Evolutionary conservation across 2,888 invertebrate genomes (phyloP).

Genomic region (Dolomedes plantarius): DNA sequence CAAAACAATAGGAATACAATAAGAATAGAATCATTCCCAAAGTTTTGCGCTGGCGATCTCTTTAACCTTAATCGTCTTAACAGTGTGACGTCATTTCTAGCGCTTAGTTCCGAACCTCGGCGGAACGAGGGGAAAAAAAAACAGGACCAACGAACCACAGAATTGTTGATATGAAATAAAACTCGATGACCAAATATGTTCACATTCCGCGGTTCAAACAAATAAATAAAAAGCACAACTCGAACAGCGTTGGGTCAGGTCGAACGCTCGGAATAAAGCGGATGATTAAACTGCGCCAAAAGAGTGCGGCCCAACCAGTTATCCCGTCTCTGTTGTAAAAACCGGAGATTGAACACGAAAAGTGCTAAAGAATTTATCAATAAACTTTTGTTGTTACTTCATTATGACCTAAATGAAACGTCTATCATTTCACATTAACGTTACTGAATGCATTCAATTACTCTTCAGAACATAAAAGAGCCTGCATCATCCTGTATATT

Average conservation of each 20-base stretch:
- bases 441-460: too few species aligned
- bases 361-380: too few species aligned
- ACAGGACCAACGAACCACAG: constrained; percentile 29
- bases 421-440: too few species aligned
- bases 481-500: too few species aligned
- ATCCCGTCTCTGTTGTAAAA: too few species aligned
- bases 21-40: not conserved
- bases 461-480: too few species aligned
- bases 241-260: constrained; percentile 32
- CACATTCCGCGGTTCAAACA: constrained; percentile 1
- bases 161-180: constrained; percentile 17
- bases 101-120: not conserved
- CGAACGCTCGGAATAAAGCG: not conserved
- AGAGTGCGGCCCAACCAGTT: constrained; percentile 15
- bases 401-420: too few species aligned
- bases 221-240: constrained; percentile 17
- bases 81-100: not conserved
- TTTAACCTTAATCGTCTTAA: not conserved
- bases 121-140: constrained; percentile 16
- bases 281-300: not conserved
- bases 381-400: too few species aligned
- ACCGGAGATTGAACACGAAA: too few species aligned
- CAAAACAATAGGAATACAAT: not conserved
- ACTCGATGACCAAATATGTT: constrained; percentile 49
- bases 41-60: not conserved